phyloP scores from a whole-genome alignment of 1,140 invertebrate species.

The Scaptomyza montana region DNA sequence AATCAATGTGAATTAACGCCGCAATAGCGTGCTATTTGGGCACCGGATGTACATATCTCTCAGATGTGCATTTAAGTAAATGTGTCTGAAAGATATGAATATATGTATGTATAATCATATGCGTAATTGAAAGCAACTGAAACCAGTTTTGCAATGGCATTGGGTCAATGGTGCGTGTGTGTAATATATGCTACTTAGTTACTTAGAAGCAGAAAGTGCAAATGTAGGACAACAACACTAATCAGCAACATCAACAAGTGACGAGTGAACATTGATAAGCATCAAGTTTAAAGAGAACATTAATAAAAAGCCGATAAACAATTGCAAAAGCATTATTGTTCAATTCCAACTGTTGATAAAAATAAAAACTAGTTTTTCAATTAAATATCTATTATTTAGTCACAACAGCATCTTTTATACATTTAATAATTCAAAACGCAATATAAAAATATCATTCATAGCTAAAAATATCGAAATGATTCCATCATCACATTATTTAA shows the following conservation, averaged over 20 bases:
- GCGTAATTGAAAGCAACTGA: slow-evolving; percentile 38
- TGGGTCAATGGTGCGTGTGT: slow-evolving; percentile 38
- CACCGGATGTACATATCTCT: slow-evolving; percentile 27
- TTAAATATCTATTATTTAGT: no score
- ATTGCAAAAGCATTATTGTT: no score
- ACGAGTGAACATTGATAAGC: slow-evolving; percentile 25
- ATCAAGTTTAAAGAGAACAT: background rate
- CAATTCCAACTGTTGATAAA: no score
- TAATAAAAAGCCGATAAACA: no score
- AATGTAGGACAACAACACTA: slow-evolving; percentile 6
- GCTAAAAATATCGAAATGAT: background rate
- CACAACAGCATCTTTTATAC: no score
- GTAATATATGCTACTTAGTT: slow-evolving; percentile 22
- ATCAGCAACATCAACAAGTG: slow-evolving; percentile 1
- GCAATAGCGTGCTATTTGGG: slow-evolving; percentile 22
- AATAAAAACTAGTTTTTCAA: no score
- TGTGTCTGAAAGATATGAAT: no score
- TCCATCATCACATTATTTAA: background rate
- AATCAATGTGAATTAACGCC: slow-evolving; percentile 26
- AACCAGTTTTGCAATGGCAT: slow-evolving; percentile 27
- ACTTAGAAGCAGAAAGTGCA: slow-evolving; percentile 19
- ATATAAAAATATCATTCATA: no score
- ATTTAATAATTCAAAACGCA: no score
- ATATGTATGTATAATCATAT: slow-evolving; percentile 11
- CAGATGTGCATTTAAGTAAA: no score